phyloP scores from a whole-genome alignment of 1,140 invertebrate genomes.

The Zaprionus vittiger region DNA sequence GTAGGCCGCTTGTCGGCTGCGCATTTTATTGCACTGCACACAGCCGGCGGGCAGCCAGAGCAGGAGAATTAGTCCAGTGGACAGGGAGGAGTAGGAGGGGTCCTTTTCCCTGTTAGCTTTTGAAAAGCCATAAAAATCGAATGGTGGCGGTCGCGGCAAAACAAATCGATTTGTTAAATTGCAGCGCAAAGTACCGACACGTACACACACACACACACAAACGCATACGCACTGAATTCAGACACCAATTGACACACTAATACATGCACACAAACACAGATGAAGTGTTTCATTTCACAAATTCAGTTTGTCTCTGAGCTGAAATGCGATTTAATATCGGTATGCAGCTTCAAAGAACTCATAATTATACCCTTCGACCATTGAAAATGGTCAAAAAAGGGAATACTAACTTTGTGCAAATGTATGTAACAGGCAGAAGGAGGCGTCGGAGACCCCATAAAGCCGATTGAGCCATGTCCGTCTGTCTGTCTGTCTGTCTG shows the following conservation, averaged over 20 bases:
- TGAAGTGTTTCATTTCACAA: neutral
- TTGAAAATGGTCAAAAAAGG: too few relatives aligned
- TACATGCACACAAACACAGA: neutral
- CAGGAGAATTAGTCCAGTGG: neutral
- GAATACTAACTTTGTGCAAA: too few relatives aligned
- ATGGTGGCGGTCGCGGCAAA: slow-evolving; percentile 60
- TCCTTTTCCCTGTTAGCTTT: slow-evolving; percentile 75
- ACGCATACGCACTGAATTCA: neutral
- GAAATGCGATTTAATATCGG: neutral
- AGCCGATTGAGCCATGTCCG: too few relatives aligned
- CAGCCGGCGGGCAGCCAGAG: neutral
- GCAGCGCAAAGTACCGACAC: slow-evolving; percentile 71
- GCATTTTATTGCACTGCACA: slow-evolving; percentile 71
- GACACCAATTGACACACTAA: neutral
- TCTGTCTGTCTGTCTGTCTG: too few relatives aligned
- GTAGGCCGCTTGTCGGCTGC: slow-evolving; percentile 55
- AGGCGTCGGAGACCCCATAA: too few relatives aligned
- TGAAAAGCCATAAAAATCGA: slow-evolving; percentile 79
- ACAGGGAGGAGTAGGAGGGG: slow-evolving; percentile 36
- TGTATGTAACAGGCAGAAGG: too few relatives aligned
- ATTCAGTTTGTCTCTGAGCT: neutral
- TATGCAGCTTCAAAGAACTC: neutral
- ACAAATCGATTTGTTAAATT: slow-evolving; percentile 83
- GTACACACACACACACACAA: slow-evolving; percentile 24
- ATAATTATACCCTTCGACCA: too few relatives aligned